Percentiles rank a stretch among this genome's conserved stretches.
These are phyloP conservation scores for Hylyphantes graminicola DNA, from an alignment of 1,140 invertebrate species.

Conservation along the genomic window DNA sequence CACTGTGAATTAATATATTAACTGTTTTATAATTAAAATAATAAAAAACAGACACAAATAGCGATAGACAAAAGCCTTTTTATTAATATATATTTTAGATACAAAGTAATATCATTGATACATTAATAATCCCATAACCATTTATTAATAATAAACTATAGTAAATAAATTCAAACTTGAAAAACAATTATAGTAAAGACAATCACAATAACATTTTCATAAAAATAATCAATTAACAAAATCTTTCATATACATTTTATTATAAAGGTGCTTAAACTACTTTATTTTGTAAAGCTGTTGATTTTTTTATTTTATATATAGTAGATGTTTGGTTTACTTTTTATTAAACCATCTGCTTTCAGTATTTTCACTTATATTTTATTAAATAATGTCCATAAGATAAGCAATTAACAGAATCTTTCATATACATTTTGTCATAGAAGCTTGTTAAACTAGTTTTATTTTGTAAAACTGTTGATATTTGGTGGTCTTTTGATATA, in stretches of 20 bases:
- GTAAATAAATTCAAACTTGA: too few species aligned
- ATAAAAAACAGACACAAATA: too few species aligned
- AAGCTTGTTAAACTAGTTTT: constrained; percentile 1
- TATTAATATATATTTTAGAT: too few species aligned
- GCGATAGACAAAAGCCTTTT: too few species aligned
- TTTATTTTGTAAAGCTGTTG: too few species aligned
- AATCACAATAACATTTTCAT: neutral
- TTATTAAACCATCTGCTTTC: neutral
- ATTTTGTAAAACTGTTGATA: constrained; percentile 12
- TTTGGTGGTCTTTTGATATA: neutral
- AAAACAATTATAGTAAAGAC: neutral
- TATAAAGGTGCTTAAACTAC: neutral
- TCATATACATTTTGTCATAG: constrained; percentile 7
- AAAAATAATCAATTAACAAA: neutral
- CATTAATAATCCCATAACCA: too few species aligned
- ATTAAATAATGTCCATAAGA: neutral
- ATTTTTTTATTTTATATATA: neutral
- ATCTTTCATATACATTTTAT: neutral
- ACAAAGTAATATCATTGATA: too few species aligned
- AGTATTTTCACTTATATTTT: neutral
- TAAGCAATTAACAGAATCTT: neutral
- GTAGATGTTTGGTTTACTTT: neutral
- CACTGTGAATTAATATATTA: too few species aligned
- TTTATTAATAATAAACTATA: too few species aligned
- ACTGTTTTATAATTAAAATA: too few species aligned